A percentile compares a stretch with the other conserved stretches of the same genome.
Conservation (phyloP, 2,888 invertebrate species). For the Thymelicus lineola region DNA sequence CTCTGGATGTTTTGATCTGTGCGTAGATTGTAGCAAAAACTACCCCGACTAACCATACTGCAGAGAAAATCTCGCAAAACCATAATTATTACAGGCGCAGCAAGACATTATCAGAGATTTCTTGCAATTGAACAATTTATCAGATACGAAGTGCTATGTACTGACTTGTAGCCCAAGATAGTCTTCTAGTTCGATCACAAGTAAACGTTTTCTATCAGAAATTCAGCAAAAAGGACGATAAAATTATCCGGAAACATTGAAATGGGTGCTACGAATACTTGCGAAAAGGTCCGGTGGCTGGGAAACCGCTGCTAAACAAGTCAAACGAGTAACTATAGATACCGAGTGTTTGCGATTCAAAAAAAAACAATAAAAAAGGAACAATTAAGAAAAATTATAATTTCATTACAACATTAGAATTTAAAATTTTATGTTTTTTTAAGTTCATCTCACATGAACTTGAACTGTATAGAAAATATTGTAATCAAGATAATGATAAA, state of each 20-base stretch:
- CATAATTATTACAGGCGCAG: too few relatives aligned
- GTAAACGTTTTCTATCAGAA: conserved; percentile 41
- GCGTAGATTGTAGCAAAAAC: too few relatives aligned
- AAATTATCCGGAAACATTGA: conserved; percentile 44
- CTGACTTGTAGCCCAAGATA: conserved; percentile 10
- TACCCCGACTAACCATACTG: too few relatives aligned
- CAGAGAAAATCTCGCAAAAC: conserved; percentile 36
- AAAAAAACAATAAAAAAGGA: too few relatives aligned
- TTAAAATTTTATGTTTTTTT: too few relatives aligned
- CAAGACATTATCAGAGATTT: neutral
- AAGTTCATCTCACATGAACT: too few relatives aligned
- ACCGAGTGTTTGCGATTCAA: too few relatives aligned
- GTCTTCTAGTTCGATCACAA: conserved; percentile 43
- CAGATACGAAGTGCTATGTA: conserved; percentile 38
- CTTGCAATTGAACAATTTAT: conserved; percentile 39
- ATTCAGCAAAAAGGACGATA: conserved; percentile 41
- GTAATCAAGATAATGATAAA: too few relatives aligned
- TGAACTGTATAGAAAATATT: too few relatives aligned
- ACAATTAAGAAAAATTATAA: too few relatives aligned
- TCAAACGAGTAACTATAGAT: too few relatives aligned
- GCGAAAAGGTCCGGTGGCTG: conserved; percentile 36
- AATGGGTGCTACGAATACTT: conserved; percentile 41
- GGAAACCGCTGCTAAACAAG: conserved; percentile 43
- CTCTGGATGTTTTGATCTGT: conserved; percentile 40
- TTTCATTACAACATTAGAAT: too few relatives aligned